Base-by-base conservation (phyloP, 1,140 invertebrate species). In the Hyposmocoma kahamanoa region DNA sequence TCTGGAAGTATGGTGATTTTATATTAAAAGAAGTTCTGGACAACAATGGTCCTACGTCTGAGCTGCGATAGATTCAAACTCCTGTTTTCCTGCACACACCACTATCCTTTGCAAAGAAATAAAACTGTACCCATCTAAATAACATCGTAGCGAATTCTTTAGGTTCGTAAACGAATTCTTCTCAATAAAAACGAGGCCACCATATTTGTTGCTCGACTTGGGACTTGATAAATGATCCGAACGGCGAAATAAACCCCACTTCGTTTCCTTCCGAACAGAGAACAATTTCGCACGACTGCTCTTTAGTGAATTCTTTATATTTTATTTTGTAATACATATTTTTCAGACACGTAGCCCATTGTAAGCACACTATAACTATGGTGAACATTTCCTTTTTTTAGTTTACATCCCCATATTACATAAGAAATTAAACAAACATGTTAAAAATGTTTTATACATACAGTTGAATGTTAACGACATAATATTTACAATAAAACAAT, bases 131-230 rank as follows among this genome's bases (percentile, higher is more conserved):
- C n/a, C n/a, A n/a, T n/a, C n/a, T n/a, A n/a, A n/a, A n/a, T n/a
- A n/a, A n/a, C n/a, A n/a, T n/a, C n/a, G n/a, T n/a, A n/a, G n/a
- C n/a, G n/a, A n/a, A n/a, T n/a, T n/a, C 4, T 5, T 17, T 36
- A 17, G 15, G 43, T 50, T 47, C 42, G 50, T 28, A 53, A 59
- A 60, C 50, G 56, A 57, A 66, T 60, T 53, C 45, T 56, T 57
- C 53, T 57, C 59, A 67, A 67, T 71, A 71, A 69, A 69, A 68
- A 65, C 56, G 53, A 45, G 50, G 50, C 55, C 62, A 53, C 62
- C 60, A 64, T 70, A 72, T 72, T 72, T 72, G 57, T 67, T 67
- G 52, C 56, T 65, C 54, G 60, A 70, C 68, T 63, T 57, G 41
- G 32, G 48, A 47, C 63, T 62, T 72, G 66, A 72, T 70, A 76